Base-by-base conservation (phyloP, 2,797 vertebrate species). In the Coranthus polyacanthus region DNA sequence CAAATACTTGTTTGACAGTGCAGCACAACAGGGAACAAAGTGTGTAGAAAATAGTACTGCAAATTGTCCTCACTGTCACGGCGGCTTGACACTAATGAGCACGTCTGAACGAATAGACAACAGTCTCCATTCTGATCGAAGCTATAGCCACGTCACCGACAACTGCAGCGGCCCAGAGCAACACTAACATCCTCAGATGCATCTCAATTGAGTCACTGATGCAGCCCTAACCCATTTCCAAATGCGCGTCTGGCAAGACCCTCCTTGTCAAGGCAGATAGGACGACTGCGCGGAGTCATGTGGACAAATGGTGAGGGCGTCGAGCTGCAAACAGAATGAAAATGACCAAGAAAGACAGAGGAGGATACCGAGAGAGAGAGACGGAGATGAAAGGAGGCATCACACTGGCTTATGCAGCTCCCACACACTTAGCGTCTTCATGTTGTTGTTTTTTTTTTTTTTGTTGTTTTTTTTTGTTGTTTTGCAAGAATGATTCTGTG, bases 181-280 rank as follows among this genome's bases (percentile, higher is more conserved):
- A 63, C 16, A 44, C 71, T 34, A 68, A 84, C 81, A 42, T 78
- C 75, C 75, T 78, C 62, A 65, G 75, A 88, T 75, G 79, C 74
- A 78, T 90, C 83, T 81, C 76, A 84, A 81, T 79, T 72, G 83
- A 89, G 73, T 79, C 82, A 86, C 79, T 73, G 79, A 84, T 81
- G 79, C 76, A 64, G 72, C 73, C 69, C 75, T 65, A 75, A 81
- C 82, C 68, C 79, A 69, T 83, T 82, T 86, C 62, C 80, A 86
- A 80, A 83, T 72, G 75, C 88, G 72, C 71, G 62, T 87, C 85
- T 85, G 84, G 84, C 72, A 66, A 68, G 76, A 82, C 75, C 81
- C 66, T 83, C 68, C 75, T 78, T 82, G 86, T 89, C 86, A 69
- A 71, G 50, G 80, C 78, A 32, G 72, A 89, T 85, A 79, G 80